These are phyloP conservation scores for Eriosoma lanigerum DNA, from an alignment of 1,140 invertebrate species.

Conservation along the genomic window DNA sequence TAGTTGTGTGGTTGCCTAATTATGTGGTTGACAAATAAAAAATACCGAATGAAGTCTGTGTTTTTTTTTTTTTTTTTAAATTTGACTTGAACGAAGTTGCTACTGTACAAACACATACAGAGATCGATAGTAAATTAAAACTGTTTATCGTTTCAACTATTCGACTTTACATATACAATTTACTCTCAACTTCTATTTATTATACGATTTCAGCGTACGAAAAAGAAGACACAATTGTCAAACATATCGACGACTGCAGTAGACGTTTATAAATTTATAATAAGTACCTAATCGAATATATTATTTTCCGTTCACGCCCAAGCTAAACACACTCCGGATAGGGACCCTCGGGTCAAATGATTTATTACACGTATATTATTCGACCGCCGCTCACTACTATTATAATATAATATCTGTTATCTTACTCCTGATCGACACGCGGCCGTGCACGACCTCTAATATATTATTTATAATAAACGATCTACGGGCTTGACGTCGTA, in stretches of 20 bases:
- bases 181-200: too few species aligned
- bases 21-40: too few species aligned
- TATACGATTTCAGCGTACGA: background rate
- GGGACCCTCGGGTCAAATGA: background rate
- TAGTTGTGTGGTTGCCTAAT: too few species aligned
- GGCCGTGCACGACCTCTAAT: background rate
- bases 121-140: too few species aligned
- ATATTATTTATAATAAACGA: background rate
- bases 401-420: too few species aligned
- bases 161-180: too few species aligned
- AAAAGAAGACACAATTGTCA: background rate
- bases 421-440: constrained; percentile 1
- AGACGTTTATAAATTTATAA: too few species aligned
- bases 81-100: too few species aligned
- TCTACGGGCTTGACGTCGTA: background rate
- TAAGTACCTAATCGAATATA: background rate
- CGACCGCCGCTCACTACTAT: background rate
- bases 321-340: background rate
- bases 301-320: background rate
- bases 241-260: background rate
- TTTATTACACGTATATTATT: background rate
- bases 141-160: too few species aligned
- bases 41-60: too few species aligned
- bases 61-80: too few species aligned
- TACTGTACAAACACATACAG: too few species aligned